Evolutionary conservation across 2,888 invertebrate genomes (phyloP).

Genomic region (Cephus runcator): DNA sequence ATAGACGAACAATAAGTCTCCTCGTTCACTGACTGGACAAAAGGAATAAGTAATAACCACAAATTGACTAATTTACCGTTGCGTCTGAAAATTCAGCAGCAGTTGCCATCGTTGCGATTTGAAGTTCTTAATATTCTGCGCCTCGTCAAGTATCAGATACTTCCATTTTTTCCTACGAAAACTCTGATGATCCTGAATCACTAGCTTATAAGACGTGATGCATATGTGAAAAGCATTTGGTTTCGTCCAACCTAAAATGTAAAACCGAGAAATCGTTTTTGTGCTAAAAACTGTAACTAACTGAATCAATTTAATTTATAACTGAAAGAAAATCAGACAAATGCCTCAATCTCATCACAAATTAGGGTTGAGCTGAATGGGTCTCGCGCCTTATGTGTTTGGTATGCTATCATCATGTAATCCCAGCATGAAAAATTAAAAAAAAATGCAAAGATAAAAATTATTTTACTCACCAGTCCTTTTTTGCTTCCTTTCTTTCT

Average conservation of each 20-base stretch:
- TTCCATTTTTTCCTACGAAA: constrained; percentile 98
- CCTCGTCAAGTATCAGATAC: constrained; percentile 97
- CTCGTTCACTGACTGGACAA: background rate
- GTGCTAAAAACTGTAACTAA: background rate
- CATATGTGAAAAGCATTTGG: constrained; percentile 98
- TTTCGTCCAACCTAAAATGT: constrained; percentile 87
- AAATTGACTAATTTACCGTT: constrained; percentile 71
- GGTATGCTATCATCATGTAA: constrained; percentile 20
- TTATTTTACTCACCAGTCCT: constrained; percentile 70
- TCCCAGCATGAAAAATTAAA: constrained; percentile 11
- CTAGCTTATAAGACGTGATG: constrained; percentile 97
- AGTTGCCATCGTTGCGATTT: constrained; percentile 99
- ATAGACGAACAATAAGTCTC: constrained; percentile 12
- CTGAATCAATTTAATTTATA: background rate
- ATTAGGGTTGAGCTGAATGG: constrained; percentile 13
- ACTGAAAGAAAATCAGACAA: constrained; percentile 10
- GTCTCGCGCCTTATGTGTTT: constrained; percentile 8
- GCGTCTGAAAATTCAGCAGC: constrained; percentile 92
- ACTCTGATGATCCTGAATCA: constrained; percentile 97
- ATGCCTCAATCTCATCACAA: constrained; percentile 18
- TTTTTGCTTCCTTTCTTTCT: constrained; percentile 93
- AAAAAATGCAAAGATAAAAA: constrained; percentile 6
- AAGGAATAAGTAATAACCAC: background rate
- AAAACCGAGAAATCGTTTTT: background rate
- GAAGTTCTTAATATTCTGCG: constrained; percentile 99